Conservation (phyloP, 2,113 vertebrate genomes). For the Conger conger region DNA sequence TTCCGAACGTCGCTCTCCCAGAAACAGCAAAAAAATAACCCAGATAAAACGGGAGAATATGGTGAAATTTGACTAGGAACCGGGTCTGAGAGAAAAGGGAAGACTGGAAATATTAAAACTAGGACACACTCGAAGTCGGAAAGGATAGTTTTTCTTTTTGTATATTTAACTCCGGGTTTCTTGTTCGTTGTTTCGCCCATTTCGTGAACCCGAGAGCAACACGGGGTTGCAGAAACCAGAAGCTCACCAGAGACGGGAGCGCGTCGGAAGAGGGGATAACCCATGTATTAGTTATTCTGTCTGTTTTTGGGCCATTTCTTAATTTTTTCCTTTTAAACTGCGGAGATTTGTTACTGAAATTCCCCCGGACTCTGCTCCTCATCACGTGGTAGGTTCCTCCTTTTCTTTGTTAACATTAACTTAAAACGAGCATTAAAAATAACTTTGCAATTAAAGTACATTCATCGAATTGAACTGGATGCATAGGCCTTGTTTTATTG, state of each 20-base stretch:
- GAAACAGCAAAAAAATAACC: constrained; percentile 54
- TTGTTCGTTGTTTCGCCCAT: constrained; percentile 55
- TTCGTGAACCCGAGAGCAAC: constrained; percentile 52
- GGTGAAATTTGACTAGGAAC: background rate
- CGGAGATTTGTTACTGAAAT: constrained; percentile 69
- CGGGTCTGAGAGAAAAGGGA: constrained; percentile 29
- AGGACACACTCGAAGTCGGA: background rate
- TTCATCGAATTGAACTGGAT: background rate
- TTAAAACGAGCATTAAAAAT: constrained; percentile 38
- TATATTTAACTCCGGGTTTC: constrained; percentile 33
- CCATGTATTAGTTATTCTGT: constrained; percentile 5
- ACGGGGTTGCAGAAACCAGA: constrained; percentile 43
- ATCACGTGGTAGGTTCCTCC: constrained; percentile 80
- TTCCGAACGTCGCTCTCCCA: constrained; percentile 72
- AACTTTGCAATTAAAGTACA: constrained; percentile 25
- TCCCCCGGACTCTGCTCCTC: constrained; percentile 72
- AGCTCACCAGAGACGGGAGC: constrained; percentile 22
- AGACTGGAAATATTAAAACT: background rate
- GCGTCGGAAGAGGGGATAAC: constrained; percentile 32
- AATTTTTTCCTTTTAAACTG: constrained; percentile 56
- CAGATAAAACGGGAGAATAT: constrained; percentile 31
- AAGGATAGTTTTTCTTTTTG: constrained; percentile 23
- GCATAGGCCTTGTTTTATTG: background rate
- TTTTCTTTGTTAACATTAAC: constrained; percentile 68
- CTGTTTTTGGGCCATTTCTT: constrained; percentile 5